Conservation (phyloP, 2,888 invertebrate species). For the Drosophila crucigera region DNA sequence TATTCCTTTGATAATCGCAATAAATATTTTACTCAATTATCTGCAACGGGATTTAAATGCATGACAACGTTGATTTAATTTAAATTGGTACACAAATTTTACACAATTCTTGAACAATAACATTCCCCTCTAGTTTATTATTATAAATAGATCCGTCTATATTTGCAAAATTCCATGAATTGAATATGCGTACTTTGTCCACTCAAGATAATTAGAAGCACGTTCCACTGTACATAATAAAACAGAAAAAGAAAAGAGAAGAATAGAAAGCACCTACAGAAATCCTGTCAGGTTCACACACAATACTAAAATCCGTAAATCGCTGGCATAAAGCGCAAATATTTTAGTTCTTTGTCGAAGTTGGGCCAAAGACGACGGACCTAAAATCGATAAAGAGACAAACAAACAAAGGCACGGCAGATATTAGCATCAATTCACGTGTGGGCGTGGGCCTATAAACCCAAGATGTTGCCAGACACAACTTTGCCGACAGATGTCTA, state of each 20-base stretch:
- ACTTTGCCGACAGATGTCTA: conserved; percentile 58
- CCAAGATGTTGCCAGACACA: conserved; percentile 35
- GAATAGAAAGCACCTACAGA: conserved; percentile 31
- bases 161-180: not conserved
- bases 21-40: conserved; percentile 7
- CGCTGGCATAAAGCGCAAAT: conserved; percentile 51
- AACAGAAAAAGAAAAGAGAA: not conserved
- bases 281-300: conserved; percentile 24
- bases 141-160: conserved; percentile 21
- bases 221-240: conserved; percentile 45
- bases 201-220: conserved; percentile 63
- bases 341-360: conserved; percentile 26
- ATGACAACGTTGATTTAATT: not conserved
- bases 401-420: conserved; percentile 30
- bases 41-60: not conserved
- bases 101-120: not conserved
- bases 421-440: conserved; percentile 21
- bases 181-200: not conserved
- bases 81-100: not conserved
- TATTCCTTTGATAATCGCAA: not conserved
- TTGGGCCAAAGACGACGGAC: not conserved
- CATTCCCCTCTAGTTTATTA: not conserved
- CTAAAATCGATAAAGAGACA: conserved; percentile 58
- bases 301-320: conserved; percentile 38
- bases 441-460: conserved; percentile 20